Evolutionary conservation across 2,797 vertebrate genomes (phyloP).

Genomic region (Falco columbarius): DNA sequence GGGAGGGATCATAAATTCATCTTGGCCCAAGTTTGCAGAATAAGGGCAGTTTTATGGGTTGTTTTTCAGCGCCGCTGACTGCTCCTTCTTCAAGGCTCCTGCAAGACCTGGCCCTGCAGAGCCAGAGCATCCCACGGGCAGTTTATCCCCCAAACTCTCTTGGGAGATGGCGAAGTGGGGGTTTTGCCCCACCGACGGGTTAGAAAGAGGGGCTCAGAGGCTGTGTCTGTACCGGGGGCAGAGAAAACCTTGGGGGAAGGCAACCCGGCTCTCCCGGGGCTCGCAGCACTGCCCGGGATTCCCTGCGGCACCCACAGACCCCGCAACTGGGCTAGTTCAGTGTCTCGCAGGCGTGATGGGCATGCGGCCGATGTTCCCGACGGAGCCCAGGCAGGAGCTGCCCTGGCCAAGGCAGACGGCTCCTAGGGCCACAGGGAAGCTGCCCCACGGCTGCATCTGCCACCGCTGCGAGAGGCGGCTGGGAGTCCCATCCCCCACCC

Average conservation of each 20-base stretch:
- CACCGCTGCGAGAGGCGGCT: not conserved
- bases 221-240: not conserved
- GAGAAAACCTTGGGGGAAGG: not conserved
- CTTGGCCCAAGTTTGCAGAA: not conserved
- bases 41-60: not conserved
- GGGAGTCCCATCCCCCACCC: not conserved
- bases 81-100: not conserved
- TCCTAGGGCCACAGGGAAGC: not conserved
- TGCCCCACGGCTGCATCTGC: not conserved
- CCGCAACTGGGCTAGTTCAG: accelerated
- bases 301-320: not conserved
- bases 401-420: not conserved
- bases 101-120: not conserved
- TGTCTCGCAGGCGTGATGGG: not conserved
- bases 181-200: not conserved
- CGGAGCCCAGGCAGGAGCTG: not conserved
- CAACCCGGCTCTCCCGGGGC: no score
- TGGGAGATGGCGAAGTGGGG: not conserved
- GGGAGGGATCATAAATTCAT: not conserved
- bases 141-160: not conserved
- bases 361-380: not conserved
- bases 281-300: not conserved
- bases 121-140: not conserved
- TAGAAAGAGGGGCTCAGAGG: not conserved
- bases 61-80: not conserved